These are phyloP conservation scores for Mormyrus iriodes DNA, from an alignment of 2,113 vertebrate species.

Conservation along the genomic window DNA sequence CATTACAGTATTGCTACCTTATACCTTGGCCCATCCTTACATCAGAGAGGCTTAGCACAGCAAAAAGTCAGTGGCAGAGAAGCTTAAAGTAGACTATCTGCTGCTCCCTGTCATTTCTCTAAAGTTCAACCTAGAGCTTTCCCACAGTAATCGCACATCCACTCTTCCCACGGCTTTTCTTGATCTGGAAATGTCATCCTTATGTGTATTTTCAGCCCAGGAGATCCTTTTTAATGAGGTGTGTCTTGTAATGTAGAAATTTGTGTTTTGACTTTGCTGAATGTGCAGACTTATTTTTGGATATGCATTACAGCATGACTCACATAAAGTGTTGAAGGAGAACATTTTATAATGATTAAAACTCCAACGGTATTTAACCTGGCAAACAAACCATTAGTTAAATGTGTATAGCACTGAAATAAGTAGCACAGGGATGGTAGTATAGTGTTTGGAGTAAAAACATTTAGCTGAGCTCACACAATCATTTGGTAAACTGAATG, in stretches of 20 bases:
- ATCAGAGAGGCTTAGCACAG: neutral
- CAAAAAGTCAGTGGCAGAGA: neutral
- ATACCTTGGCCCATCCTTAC: neutral
- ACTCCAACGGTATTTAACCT: neutral
- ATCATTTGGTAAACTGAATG: neutral
- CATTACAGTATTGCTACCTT: neutral
- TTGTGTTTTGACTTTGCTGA: constrained; percentile 31
- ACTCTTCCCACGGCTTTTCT: constrained; percentile 13
- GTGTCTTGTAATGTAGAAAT: neutral
- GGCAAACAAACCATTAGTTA: neutral
- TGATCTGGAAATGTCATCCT: constrained; percentile 14
- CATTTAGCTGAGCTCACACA: neutral
- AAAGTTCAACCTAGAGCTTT: neutral
- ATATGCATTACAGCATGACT: constrained; percentile 1
- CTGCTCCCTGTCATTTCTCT: constrained; percentile 23
- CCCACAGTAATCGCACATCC: constrained; percentile 10
- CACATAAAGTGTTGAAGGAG: neutral
- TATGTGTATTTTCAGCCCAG: neutral
- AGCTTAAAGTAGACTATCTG: constrained; percentile 21
- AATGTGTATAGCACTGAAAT: neutral
- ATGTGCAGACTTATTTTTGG: constrained; percentile 14
- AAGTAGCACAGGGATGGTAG: neutral
- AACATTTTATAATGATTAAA: neutral
- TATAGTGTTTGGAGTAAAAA: neutral
- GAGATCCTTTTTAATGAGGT: neutral